A percentile compares a stretch with the other conserved stretches of the same genome.
phyloP scores from a whole-genome alignment of 2,888 invertebrate genomes.

The Cephus spinipes region DNA sequence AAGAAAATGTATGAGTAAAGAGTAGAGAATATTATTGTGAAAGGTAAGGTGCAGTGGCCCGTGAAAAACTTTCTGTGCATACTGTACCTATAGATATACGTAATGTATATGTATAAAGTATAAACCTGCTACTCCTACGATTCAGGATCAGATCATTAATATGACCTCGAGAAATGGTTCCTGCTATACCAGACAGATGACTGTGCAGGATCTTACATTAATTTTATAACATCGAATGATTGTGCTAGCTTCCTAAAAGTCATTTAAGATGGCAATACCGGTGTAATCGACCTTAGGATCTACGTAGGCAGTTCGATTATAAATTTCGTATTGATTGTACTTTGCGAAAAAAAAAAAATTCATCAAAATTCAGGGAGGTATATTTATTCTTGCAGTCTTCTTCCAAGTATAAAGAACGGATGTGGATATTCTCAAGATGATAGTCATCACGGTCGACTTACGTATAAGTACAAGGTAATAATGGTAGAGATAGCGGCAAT shows the following conservation, averaged over 20 bases:
- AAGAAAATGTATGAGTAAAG: background rate
- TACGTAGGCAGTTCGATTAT: background rate
- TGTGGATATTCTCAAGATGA: background rate
- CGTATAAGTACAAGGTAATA: background rate
- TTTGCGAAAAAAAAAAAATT: background rate
- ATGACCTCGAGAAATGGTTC: constrained; percentile 1
- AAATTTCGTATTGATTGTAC: background rate
- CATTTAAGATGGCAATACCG: background rate
- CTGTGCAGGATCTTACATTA: background rate
- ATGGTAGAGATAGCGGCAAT: background rate
- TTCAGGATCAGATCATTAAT: background rate
- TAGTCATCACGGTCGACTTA: background rate
- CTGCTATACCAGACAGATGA: background rate
- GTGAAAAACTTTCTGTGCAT: constrained; percentile 12
- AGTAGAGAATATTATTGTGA: constrained; percentile 32
- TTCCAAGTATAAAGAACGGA: background rate
- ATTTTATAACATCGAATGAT: background rate
- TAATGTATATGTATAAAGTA: background rate
- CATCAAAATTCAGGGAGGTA: background rate
- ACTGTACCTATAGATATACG: background rate
- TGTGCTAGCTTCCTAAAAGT: background rate
- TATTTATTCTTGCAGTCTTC: background rate
- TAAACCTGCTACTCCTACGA: background rate
- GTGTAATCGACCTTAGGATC: background rate
- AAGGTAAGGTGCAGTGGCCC: constrained; percentile 51